Percentiles rank a stretch among this genome's conserved stretches.
Conservation (phyloP, 2,113 vertebrate species). For the Anhinga rufa region DNA sequence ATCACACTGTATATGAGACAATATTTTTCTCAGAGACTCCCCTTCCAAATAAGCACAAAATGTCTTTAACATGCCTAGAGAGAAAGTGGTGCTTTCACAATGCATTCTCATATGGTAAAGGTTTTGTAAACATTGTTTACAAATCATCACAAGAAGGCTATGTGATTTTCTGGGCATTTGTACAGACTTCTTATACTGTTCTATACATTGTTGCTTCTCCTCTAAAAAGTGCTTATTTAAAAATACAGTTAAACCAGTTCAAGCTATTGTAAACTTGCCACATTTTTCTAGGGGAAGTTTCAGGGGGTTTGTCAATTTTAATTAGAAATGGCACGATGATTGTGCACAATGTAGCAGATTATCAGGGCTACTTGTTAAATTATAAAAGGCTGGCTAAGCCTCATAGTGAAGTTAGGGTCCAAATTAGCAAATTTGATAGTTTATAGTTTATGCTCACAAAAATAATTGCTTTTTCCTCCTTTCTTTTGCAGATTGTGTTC, state of each 20-base stretch:
- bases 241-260: background rate
- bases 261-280: slow-evolving; percentile 1
- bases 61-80: background rate
- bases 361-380: slow-evolving; percentile 53
- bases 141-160: background rate
- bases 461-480: slow-evolving; percentile 38
- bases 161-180: background rate
- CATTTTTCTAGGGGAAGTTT: slow-evolving; percentile 11
- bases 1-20: background rate
- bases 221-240: background rate
- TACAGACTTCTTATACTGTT: background rate
- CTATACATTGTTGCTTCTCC: background rate
- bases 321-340: slow-evolving; percentile 56
- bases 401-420: slow-evolving; percentile 34
- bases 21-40: background rate
- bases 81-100: background rate
- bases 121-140: background rate
- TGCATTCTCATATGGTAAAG: background rate
- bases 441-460: slow-evolving; percentile 5
- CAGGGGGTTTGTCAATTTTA: slow-evolving; percentile 57
- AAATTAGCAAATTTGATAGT: slow-evolving; percentile 54
- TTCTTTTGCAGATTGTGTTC: background rate
- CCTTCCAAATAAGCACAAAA: background rate
- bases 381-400: slow-evolving; percentile 52
- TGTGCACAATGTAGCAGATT: slow-evolving; percentile 45